These are phyloP conservation scores for Lacerta viridis DNA, from an alignment of 2,797 vertebrate genomes.

Conservation along the genomic window DNA sequence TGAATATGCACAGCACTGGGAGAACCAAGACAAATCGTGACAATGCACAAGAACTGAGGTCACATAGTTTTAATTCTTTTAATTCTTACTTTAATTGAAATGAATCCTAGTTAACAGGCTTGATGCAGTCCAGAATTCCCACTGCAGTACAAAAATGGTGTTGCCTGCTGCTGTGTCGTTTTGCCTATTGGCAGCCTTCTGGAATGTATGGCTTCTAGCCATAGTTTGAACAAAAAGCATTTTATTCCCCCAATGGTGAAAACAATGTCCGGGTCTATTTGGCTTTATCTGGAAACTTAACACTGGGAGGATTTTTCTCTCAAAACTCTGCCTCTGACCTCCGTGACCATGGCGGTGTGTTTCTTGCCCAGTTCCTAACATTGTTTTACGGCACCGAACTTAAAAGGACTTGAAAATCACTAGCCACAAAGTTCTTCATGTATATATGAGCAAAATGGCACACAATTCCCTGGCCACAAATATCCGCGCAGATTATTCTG, in stretches of 20 bases:
- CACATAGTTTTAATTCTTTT: neutral
- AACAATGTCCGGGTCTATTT: neutral
- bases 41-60: neutral
- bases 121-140: neutral
- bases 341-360: constrained; percentile 56
- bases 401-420: constrained; percentile 55
- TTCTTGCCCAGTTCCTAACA: constrained; percentile 61
- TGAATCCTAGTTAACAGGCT: neutral
- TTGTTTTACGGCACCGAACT: constrained; percentile 38
- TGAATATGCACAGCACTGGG: too few relatives aligned
- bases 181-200: neutral
- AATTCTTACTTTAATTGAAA: neutral
- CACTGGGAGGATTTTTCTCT: constrained; percentile 43
- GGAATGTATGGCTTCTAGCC: neutral
- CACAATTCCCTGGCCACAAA: constrained; percentile 42
- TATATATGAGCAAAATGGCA: neutral
- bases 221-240: neutral
- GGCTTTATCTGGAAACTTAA: constrained; percentile 49
- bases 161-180: neutral
- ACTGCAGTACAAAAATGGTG: accelerated
- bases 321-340: constrained; percentile 55
- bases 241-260: neutral
- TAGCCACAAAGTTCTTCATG: too few relatives aligned
- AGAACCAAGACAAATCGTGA: too few relatives aligned
- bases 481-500: constrained; percentile 70